A percentile compares a stretch with the other conserved stretches of the same genome.
Evolutionary conservation across 2,888 invertebrate species (phyloP).

Genomic region (Orchesella flavescens): DNA sequence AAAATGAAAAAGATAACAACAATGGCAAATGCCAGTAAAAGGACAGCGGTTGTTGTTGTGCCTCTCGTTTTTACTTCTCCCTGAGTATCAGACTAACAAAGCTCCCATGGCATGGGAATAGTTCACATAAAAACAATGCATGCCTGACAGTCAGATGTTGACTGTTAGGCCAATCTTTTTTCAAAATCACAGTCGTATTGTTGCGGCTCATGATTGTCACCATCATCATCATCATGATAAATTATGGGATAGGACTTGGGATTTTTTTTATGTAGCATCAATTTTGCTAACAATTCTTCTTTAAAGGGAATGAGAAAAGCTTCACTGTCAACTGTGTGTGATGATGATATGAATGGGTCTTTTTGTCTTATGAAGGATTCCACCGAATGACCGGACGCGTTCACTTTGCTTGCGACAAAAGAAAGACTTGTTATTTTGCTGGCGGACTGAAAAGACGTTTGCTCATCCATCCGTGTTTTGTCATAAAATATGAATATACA

Average conservation of each 20-base stretch:
- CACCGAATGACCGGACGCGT: background rate
- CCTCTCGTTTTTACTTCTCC: conserved; percentile 27
- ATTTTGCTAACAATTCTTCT: background rate
- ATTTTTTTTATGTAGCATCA: background rate
- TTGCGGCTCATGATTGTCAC: conserved; percentile 15
- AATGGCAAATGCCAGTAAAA: conserved; percentile 41
- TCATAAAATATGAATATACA: no score
- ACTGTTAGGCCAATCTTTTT: conserved; percentile 13
- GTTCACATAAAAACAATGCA: conserved; percentile 55
- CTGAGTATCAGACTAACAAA: conserved; percentile 51
- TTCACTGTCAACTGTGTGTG: no score
- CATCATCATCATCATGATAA: conserved; percentile 14
- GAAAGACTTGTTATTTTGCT: background rate
- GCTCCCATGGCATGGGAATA: conserved; percentile 56
- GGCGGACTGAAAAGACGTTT: no score
- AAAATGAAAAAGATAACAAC: conserved; percentile 3
- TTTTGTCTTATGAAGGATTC: no score
- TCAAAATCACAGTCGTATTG: conserved; percentile 22
- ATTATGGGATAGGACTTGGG: conserved; percentile 11
- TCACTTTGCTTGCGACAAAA: conserved; percentile 3
- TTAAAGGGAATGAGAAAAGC: no score
- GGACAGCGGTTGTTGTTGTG: conserved; percentile 24
- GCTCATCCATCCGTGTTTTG: no score
- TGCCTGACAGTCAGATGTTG: conserved; percentile 17
- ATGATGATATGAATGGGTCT: no score